Evolutionary conservation across 2,797 vertebrate species (phyloP).

Genomic region (Staurois parvus): DNA sequence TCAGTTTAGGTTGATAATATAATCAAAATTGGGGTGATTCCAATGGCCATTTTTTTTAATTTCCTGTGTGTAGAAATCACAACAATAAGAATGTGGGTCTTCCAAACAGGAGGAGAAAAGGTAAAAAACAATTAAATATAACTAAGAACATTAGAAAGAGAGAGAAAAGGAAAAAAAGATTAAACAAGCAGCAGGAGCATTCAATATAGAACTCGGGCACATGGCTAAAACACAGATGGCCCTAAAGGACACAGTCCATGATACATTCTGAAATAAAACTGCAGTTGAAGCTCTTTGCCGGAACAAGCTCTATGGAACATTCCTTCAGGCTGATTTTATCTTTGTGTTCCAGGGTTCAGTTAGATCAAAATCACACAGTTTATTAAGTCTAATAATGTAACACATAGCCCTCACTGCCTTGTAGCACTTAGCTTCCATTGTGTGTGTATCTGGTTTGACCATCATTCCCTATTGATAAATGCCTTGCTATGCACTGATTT

Average conservation of each 20-base stretch:
- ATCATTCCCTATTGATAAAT: slow-evolving; percentile 56
- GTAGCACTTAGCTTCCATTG: slow-evolving; percentile 29
- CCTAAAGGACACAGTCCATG: neutral
- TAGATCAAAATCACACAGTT: slow-evolving; percentile 40
- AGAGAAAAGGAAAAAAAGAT: neutral
- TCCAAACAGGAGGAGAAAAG: too few species aligned
- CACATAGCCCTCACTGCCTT: slow-evolving; percentile 24
- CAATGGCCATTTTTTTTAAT: too few species aligned
- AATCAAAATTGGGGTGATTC: too few species aligned
- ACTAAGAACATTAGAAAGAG: neutral
- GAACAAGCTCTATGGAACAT: slow-evolving; percentile 16
- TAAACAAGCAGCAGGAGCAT: neutral
- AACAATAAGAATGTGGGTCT: too few species aligned
- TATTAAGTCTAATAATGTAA: slow-evolving; percentile 43
- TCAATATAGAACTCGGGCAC: neutral
- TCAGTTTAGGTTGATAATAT: too few species aligned
- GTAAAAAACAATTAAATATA: neutral
- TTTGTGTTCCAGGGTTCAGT: slow-evolving; percentile 6
- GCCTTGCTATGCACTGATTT: slow-evolving; percentile 49
- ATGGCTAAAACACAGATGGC: neutral
- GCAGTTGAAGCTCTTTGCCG: neutral
- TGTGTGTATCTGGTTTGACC: slow-evolving; percentile 38
- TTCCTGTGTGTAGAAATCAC: too few species aligned
- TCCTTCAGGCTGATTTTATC: slow-evolving; percentile 36
- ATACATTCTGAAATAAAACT: neutral